Percentiles rank a stretch among this genome's conserved stretches.
Conservation (phyloP, 1,140 invertebrate genomes). For the Pygmarrhopalites habei region DNA sequence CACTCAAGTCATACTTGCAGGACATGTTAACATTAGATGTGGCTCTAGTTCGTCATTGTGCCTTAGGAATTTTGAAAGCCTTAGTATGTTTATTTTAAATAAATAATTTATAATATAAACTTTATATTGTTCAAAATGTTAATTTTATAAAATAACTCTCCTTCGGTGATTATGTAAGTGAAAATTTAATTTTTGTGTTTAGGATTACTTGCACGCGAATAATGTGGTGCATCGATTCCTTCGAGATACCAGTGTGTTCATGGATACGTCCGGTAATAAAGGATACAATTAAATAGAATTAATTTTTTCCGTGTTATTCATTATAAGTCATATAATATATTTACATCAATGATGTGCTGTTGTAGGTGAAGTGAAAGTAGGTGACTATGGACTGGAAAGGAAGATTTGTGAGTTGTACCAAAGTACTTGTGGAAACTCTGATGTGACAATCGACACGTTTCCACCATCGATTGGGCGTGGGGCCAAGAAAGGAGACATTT, state of each 20-base stretch:
- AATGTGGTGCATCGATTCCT: conserved; percentile 70
- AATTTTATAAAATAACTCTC: no score
- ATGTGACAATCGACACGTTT: conserved; percentile 43
- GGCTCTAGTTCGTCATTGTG: conserved; percentile 56
- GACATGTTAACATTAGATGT: conserved; percentile 52
- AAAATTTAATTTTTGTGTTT: no score
- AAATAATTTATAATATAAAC: no score
- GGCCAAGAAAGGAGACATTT: conserved; percentile 65
- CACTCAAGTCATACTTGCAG: conserved; percentile 49
- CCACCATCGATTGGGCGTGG: conserved; percentile 53
- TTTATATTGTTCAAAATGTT: no score
- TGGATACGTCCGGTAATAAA: conserved; percentile 49
- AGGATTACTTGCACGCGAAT: conserved; percentile 66
- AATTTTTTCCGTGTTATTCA: background rate
- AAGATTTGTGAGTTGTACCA: conserved; percentile 51
- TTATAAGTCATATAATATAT: conserved; percentile 2
- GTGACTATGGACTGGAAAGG: conserved; percentile 65
- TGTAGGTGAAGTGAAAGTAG: conserved; percentile 51
- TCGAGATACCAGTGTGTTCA: conserved; percentile 57
- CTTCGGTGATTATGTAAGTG: no score
- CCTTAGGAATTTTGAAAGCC: conserved; percentile 57
- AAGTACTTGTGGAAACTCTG: conserved; percentile 24
- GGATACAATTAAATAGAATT: conserved; percentile 5
- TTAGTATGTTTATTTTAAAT: no score
- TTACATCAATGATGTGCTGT: conserved; percentile 16